Evolutionary conservation across 1,140 invertebrate genomes (phyloP).

Genomic region (Magallana gigas): DNA sequence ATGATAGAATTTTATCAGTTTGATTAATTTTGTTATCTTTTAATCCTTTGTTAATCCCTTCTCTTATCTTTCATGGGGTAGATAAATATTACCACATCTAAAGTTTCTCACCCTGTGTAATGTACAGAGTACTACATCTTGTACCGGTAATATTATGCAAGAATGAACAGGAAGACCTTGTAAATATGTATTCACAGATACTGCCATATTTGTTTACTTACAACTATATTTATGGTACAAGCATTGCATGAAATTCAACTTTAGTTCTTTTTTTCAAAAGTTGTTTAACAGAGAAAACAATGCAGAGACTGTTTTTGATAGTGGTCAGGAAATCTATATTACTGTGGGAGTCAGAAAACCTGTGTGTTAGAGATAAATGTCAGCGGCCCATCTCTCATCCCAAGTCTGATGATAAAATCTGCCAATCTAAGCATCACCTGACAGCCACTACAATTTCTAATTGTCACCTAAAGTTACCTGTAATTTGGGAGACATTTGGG

Average conservation of each 20-base stretch:
- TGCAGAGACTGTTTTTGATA: background rate
- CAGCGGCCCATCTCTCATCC: background rate
- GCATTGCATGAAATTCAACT: no score
- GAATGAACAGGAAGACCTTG: no score
- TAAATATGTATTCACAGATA: no score
- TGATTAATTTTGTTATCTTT: conserved; percentile 22
- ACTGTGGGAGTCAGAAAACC: background rate
- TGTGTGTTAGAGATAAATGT: conserved; percentile 20
- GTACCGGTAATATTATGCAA: no score
- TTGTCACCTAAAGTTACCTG: conserved; percentile 29
- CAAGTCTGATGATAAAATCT: conserved; percentile 24
- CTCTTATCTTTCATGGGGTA: background rate
- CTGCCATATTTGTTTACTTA: no score
- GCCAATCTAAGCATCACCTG: background rate
- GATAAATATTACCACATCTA: conserved; percentile 23
- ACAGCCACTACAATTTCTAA: background rate
- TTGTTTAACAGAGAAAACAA: no score
- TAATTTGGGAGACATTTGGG: background rate
- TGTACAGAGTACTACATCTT: background rate
- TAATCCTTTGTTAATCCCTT: background rate
- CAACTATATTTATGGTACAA: no score
- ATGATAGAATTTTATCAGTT: background rate
- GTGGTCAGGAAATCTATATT: background rate
- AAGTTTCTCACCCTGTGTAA: background rate
- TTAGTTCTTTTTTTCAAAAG: no score